Percentiles rank a stretch among this genome's conserved stretches.
Evolutionary conservation across 1,140 invertebrate genomes (phyloP).

Genomic region (Trichonephila inaurata): DNA sequence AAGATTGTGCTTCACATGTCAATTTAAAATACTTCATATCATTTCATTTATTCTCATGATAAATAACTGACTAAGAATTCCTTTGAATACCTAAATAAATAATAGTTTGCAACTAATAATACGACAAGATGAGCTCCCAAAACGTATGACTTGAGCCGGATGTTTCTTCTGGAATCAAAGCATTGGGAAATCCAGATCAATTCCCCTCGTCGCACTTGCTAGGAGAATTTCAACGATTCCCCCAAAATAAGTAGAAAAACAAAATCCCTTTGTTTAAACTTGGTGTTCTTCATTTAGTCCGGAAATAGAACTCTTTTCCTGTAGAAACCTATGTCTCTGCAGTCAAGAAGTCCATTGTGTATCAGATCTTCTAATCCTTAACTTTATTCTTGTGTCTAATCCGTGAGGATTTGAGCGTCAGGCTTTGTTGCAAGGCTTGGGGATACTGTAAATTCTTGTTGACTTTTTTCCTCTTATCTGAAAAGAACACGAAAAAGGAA

Average conservation of each 20-base stretch:
- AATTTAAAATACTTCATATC: too few relatives aligned
- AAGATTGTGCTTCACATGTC: too few relatives aligned
- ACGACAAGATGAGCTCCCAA: not conserved
- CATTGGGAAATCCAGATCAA: not conserved
- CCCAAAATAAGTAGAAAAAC: conserved; percentile 8
- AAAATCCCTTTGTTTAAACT: conserved; percentile 69
- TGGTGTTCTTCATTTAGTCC: conserved; percentile 70
- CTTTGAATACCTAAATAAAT: not conserved
- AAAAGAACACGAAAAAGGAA: conserved; percentile 53
- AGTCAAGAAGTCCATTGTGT: conserved; percentile 64
- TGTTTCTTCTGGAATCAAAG: not conserved
- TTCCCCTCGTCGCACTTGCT: not conserved
- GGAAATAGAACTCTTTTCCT: conserved; percentile 71
- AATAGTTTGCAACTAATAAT: not conserved
- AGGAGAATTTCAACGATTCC: conserved; percentile 33
- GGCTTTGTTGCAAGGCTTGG: not conserved
- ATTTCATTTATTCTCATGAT: too few relatives aligned
- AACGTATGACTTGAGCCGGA: not conserved
- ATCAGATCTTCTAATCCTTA: conserved; percentile 70
- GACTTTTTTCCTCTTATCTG: conserved; percentile 49
- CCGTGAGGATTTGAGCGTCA: conserved; percentile 58
- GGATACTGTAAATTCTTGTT: conserved; percentile 39
- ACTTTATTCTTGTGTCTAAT: conserved; percentile 74
- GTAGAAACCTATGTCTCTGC: conserved; percentile 6
- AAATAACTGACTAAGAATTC: too few relatives aligned